Base-by-base conservation (phyloP, 2,888 invertebrate genomes). In the Drosophila planitibia region DNA sequence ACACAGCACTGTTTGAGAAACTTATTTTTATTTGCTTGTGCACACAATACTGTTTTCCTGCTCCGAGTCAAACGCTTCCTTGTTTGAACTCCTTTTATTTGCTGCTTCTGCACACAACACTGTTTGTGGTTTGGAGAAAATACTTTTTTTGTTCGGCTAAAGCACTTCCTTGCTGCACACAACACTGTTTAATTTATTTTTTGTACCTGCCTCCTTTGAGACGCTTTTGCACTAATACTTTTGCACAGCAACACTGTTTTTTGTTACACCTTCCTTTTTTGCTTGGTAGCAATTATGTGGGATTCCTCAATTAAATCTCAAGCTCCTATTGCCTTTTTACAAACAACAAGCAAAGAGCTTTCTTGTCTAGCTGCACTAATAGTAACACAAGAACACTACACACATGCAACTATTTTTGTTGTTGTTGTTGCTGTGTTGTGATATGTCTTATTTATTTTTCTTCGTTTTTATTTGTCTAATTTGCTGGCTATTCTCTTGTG, bases 401-500 rank as follows among this genome's bases (percentile, higher is more conserved):
- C 10, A 28, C 16, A 41, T n/a, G 39, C 14, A 37, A 32, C 37
- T 30, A 41, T 39, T 37, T 35, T 59, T 60, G 32, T 49, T 67
- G 28, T 41, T 62, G 32, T 35, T 54, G 39, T 59, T 54, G 63
- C 59, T 75, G 41, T 67, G 62, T 53, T 65, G 67, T 53, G 19
- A 30, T 30, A 19, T 19, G 52, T 25, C 25, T 47, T 47, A 47
- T 25, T 25, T 47, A 47, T 47, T 47, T 47, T 47, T 25, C 12
- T 44, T 44, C 16, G 66, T 70, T 70, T 70, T 70, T 74, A 67
- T 66, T 60, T 37, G 44, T 58, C 51, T 41, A 54, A 59, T 74
- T 37, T 44, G 55, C 53, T 66, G 60, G 54, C 39, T 57, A n/a
- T 57, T 73, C 73, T 73, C 78, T 79, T 79, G 71, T 76, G 54